Percentiles rank a stretch among this genome's conserved stretches.
These are phyloP conservation scores for Anguilla megastoma DNA, from an alignment of 2,797 vertebrate species.

Conservation along the genomic window DNA sequence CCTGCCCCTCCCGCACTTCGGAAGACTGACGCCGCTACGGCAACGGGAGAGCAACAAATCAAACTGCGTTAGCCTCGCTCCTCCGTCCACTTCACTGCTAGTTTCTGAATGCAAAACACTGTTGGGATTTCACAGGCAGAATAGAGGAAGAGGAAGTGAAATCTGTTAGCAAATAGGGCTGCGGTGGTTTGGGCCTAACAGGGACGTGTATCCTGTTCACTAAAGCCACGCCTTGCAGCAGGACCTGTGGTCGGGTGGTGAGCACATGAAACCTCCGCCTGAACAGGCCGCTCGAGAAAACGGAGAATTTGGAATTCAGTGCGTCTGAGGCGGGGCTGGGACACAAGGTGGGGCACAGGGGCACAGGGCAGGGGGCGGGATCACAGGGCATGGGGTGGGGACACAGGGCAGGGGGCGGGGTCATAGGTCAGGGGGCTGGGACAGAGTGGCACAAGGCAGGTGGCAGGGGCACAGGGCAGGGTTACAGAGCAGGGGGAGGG, in stretches of 20 bases:
- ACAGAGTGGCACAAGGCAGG: too few species aligned
- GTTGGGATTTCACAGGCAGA: background rate
- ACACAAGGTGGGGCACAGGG: too few species aligned
- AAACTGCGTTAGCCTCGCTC: background rate
- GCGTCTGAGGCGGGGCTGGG: too few species aligned
- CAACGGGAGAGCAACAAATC: too few species aligned
- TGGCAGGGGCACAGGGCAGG: too few species aligned
- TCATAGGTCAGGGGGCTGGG: too few species aligned
- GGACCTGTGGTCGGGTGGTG: background rate
- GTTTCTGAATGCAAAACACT: background rate
- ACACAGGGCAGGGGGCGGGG: too few species aligned
- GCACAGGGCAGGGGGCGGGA: too few species aligned
- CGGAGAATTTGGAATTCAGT: too few species aligned
- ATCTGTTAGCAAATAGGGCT: background rate
- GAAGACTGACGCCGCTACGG: conserved; percentile 68
- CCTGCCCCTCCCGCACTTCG: conserved; percentile 84
- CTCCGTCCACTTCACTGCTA: background rate
- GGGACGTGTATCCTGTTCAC: background rate
- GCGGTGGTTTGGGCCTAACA: background rate
- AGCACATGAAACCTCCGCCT: background rate
- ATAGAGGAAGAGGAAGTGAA: background rate
- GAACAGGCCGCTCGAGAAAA: background rate
- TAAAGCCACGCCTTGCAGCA: background rate
- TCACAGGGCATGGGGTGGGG: too few species aligned
- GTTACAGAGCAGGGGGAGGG: background rate